Evolutionary conservation across 2,113 vertebrate species (phyloP).

Genomic region (Sterna hirundo): DNA sequence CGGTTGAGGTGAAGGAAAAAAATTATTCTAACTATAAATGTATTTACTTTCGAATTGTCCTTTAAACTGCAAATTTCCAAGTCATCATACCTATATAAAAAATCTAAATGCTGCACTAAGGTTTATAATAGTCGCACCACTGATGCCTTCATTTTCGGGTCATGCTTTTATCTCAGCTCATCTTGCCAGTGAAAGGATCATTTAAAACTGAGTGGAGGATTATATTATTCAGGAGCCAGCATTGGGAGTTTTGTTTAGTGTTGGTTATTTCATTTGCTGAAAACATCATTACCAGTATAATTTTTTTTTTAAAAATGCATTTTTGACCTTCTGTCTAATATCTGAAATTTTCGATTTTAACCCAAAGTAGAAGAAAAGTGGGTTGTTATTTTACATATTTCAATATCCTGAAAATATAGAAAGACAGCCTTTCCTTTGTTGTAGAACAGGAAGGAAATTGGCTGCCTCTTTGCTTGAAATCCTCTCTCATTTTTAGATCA

Average conservation of each 20-base stretch:
- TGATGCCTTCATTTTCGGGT: not conserved
- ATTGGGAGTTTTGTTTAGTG: not conserved
- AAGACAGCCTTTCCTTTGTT: not conserved
- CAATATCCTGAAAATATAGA: not conserved
- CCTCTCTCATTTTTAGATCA: not conserved
- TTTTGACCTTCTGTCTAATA: not conserved
- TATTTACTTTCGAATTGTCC: not conserved
- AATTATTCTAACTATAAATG: not conserved
- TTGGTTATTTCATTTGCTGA: not conserved
- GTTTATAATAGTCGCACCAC: not conserved
- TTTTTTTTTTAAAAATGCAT: not conserved
- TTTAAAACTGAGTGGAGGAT: not conserved
- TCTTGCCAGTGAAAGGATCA: not conserved
- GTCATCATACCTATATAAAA: not conserved
- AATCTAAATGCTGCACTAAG: not conserved
- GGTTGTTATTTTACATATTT: not conserved
- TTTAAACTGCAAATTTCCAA: not conserved
- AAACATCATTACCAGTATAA: not conserved
- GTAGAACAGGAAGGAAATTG: not conserved
- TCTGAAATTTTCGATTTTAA: not conserved
- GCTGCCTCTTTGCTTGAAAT: not conserved
- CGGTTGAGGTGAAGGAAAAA: not conserved
- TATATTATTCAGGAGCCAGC: not conserved
- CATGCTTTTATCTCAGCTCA: not conserved
- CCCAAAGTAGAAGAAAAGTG: not conserved